These are phyloP conservation scores for Clarias macrocephalus DNA, from an alignment of 2,113 vertebrate genomes.

Conservation along the genomic window DNA sequence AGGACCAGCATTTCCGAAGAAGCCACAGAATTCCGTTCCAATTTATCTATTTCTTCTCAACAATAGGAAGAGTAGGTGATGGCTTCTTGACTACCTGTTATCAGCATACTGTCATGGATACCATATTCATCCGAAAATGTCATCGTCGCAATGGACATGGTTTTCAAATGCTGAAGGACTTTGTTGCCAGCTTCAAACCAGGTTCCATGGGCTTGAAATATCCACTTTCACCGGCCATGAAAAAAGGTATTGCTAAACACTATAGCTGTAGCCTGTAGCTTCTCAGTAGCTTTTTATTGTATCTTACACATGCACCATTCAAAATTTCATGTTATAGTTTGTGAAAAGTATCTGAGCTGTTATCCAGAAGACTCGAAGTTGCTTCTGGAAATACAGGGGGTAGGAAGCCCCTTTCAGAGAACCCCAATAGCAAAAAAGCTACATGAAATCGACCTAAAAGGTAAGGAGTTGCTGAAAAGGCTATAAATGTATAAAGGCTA, in stretches of 20 bases:
- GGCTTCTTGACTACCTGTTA: slow-evolving; percentile 66
- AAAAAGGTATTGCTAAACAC: slow-evolving; percentile 70
- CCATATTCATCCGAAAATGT: slow-evolving; percentile 82
- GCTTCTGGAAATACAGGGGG: slow-evolving; percentile 83
- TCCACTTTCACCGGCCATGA: slow-evolving; percentile 76
- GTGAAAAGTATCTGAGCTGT: slow-evolving; percentile 79
- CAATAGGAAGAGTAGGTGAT: slow-evolving; percentile 74
- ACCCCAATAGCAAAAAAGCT: slow-evolving; percentile 68
- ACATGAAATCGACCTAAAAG: slow-evolving; percentile 63
- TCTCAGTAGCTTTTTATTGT: background rate
- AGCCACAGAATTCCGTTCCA: background rate
- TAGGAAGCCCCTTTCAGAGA: slow-evolving; percentile 78
- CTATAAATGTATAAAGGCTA: background rate
- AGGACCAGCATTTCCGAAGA: background rate
- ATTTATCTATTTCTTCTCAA: background rate
- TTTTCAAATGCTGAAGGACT: slow-evolving; percentile 84
- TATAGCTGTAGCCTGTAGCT: background rate
- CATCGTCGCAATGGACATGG: slow-evolving; percentile 73
- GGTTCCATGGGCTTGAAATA: slow-evolving; percentile 77
- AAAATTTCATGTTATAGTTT: slow-evolving; percentile 70
- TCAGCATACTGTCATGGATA: slow-evolving; percentile 82
- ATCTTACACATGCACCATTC: background rate
- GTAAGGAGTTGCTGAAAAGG: slow-evolving; percentile 59
- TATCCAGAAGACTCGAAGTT: slow-evolving; percentile 76
- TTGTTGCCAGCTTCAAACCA: slow-evolving; percentile 79